These are phyloP conservation scores for Coleophora flavipennella DNA, from an alignment of 2,888 invertebrate species.

Conservation along the genomic window DNA sequence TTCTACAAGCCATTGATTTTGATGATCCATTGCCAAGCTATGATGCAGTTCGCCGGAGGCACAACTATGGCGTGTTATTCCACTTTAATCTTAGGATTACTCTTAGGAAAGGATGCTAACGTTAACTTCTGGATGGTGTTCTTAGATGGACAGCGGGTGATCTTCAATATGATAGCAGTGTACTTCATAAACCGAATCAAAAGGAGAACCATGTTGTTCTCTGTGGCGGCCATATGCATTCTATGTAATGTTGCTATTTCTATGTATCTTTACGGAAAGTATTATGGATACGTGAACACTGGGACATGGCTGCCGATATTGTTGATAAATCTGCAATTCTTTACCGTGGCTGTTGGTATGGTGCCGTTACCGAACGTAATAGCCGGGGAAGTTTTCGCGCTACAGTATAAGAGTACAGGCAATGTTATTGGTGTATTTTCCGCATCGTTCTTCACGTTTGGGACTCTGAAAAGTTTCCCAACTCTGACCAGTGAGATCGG, in stretches of 20 bases:
- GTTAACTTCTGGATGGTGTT: slow-evolving; percentile 76
- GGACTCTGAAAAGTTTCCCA: slow-evolving; percentile 75
- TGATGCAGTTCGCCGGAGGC: slow-evolving; percentile 77
- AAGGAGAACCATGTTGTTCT: slow-evolving; percentile 72
- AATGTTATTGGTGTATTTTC: slow-evolving; percentile 73
- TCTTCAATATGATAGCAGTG: slow-evolving; percentile 73
- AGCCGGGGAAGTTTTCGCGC: slow-evolving; percentile 78
- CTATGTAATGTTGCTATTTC: slow-evolving; percentile 68
- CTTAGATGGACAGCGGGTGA: slow-evolving; percentile 73
- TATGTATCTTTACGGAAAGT: slow-evolving; percentile 39
- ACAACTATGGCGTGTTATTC: slow-evolving; percentile 79
- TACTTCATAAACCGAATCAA: slow-evolving; percentile 71
- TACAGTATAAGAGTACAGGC: slow-evolving; percentile 72
- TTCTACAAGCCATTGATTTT: slow-evolving; percentile 72
- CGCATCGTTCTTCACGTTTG: slow-evolving; percentile 71
- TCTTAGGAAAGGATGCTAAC: slow-evolving; percentile 71
- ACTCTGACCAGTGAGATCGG: slow-evolving; percentile 60
- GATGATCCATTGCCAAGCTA: slow-evolving; percentile 72
- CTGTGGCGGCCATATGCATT: slow-evolving; percentile 72
- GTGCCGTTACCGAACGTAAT: slow-evolving; percentile 79
- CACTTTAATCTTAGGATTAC: slow-evolving; percentile 69
- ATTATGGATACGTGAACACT: slow-evolving; percentile 25
- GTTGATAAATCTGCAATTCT: slow-evolving; percentile 66
- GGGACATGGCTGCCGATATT: slow-evolving; percentile 58
- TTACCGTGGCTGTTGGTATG: slow-evolving; percentile 70